These are phyloP conservation scores for Macrostomum cliftonense DNA, from an alignment of 2,888 invertebrate species.

Conservation along the genomic window DNA sequence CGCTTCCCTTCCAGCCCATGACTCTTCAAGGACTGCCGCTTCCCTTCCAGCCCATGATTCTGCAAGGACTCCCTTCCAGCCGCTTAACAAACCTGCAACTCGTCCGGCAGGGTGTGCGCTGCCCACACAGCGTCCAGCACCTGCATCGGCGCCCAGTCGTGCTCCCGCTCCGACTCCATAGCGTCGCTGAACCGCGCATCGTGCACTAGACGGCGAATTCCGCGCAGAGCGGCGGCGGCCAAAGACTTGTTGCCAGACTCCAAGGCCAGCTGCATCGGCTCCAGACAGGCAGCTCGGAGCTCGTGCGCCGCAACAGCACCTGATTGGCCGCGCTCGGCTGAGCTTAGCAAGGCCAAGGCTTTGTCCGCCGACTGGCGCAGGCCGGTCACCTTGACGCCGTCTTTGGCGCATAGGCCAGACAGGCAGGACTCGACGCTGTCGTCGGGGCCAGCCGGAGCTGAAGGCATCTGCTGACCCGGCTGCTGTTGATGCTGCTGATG, in stretches of 20 bases:
- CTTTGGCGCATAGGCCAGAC: too few relatives aligned
- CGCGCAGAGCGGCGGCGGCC: conserved; percentile 60
- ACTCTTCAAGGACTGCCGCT: too few relatives aligned
- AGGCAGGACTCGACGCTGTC: too few relatives aligned
- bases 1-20: too few relatives aligned
- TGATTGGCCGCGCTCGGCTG: conserved; percentile 15
- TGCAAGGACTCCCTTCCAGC: too few relatives aligned
- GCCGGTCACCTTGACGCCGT: too few relatives aligned
- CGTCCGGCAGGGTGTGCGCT: conserved; percentile 59
- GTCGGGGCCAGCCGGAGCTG: too few relatives aligned
- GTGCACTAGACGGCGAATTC: conserved; percentile 73
- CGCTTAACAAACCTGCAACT: conserved; percentile 48
- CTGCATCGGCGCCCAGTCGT: conserved; percentile 75
- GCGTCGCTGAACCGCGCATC: conserved; percentile 70
- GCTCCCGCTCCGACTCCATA: conserved; percentile 71
- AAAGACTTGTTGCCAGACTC: conserved; percentile 70
- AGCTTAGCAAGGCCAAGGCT: too few relatives aligned
- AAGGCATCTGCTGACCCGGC: too few relatives aligned
- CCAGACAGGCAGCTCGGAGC: conserved; percentile 53
- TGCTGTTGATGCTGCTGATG: too few relatives aligned
- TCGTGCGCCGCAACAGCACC: conserved; percentile 18
- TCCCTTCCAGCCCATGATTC: too few relatives aligned
- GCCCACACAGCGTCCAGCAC: conserved; percentile 64
- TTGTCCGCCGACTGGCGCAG: too few relatives aligned
- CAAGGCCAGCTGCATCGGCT: conserved; percentile 63